Evolutionary conservation across 1,140 invertebrate genomes (phyloP), one percentile per base, ranked within the genome.

Genomic region (Apis cerana): DNA sequence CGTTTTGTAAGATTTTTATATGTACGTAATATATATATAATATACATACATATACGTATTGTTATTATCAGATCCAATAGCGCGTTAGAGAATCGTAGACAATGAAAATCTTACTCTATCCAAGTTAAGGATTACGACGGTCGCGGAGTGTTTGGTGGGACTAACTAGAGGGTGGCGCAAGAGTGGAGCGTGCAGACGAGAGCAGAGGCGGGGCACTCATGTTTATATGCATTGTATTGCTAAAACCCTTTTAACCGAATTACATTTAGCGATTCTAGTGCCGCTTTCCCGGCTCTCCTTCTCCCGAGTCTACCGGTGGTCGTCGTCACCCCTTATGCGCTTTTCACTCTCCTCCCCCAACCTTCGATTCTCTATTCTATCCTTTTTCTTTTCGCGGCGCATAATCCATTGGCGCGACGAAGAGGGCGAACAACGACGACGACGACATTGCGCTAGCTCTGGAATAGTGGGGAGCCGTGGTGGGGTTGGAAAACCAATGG

Each of bases 201-300:
- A 65, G 21, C 75, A 54, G 80, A 74, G 87, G 84, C 85, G 81
- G 85, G 74, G 76, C 77, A 89, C 93, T 93, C 93, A 93, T 93
- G 93, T 93, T 92, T 93, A 93, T 93, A 93, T 93, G 93, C 93
- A 93, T 93, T 93, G 92, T 93, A 93, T 93, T 93, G 91, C 93
- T 93, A 93, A 93, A 93, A 93, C 93, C 93, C 92, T 93, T 93
- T 93, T 93, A 93, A 93, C 93, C 90, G 92, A 93, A 93, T 93
- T 93, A 93, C 93, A 93, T 93, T 93, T 93, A 93, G 92, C 90
- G 91, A 93, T 93, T 93, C 92, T 89, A 92, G 88, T 89, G 88
- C 89, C 89, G 91, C 79, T 91, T 90, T 87, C 88, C 84, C 85
- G 84, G 59, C 72, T 89, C 87, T 80, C 71, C 81, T 67, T 71